Evolutionary conservation across 30 jellyfish, hydroid and myxozoan genomes (phyloP).

Genomic region (Cassiopea andromeda): DNA sequence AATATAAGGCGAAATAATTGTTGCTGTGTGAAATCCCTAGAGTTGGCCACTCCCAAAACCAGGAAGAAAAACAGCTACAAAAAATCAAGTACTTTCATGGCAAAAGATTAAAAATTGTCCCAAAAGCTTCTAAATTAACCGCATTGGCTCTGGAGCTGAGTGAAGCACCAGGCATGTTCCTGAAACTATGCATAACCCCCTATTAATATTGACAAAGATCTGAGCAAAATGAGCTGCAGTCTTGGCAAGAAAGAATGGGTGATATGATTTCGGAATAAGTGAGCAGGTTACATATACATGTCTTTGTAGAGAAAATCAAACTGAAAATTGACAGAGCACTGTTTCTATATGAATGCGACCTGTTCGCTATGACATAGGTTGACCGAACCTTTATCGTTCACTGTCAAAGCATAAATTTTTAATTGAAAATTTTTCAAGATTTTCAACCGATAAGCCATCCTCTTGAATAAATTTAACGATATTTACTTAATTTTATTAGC

Average conservation of each 20-base stretch:
- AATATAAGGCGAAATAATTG: no score
- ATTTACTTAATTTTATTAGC: background rate
- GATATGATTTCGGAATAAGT: background rate
- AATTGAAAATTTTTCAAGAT: background rate
- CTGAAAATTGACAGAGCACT: background rate
- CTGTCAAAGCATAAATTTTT: conserved; percentile 6
- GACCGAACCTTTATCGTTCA: background rate
- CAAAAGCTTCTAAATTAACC: no score
- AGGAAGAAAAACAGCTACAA: no score
- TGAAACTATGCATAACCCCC: background rate
- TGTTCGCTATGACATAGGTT: background rate
- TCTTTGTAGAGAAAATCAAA: background rate
- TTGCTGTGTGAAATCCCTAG: no score
- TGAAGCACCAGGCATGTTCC: no score
- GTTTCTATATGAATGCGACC: background rate
- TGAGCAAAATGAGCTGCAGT: background rate
- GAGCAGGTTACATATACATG: background rate
- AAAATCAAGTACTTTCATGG: no score
- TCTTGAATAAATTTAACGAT: background rate
- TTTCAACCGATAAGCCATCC: background rate
- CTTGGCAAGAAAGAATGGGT: background rate
- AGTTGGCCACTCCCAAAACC: no score
- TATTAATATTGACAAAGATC: background rate
- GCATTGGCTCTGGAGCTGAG: no score
- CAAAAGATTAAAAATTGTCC: no score